Conservation (phyloP, 1,140 invertebrate species). For the Ephestia elutella region DNA sequence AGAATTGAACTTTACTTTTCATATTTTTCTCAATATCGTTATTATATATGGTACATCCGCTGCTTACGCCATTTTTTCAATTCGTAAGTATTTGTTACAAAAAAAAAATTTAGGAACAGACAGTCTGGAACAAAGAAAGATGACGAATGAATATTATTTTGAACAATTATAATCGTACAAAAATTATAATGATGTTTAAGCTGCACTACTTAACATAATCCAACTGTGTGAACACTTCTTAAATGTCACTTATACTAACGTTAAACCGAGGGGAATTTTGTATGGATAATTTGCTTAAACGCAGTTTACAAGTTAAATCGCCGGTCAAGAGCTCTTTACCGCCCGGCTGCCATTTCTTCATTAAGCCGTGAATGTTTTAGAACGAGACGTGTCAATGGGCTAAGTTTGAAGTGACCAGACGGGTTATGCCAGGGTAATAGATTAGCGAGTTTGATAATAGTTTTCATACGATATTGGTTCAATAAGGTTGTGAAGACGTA, state of each 20-base stretch:
- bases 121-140: too few relatives aligned
- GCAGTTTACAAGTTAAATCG: conserved; percentile 38
- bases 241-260: conserved; percentile 23
- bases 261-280: conserved; percentile 32
- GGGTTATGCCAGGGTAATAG: background rate
- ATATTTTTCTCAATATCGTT: too few relatives aligned
- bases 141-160: too few relatives aligned
- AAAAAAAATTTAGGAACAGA: too few relatives aligned
- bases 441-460: conserved; percentile 12
- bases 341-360: conserved; percentile 43
- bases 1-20: too few relatives aligned
- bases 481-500: background rate
- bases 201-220: too few relatives aligned
- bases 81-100: too few relatives aligned
- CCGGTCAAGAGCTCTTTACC: conserved; percentile 31
- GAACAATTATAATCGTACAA: too few relatives aligned
- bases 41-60: too few relatives aligned
- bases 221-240: background rate
- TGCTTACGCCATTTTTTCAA: too few relatives aligned
- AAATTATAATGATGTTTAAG: too few relatives aligned
- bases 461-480: background rate
- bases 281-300: conserved; percentile 54
- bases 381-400: conserved; percentile 5
- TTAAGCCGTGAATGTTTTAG: conserved; percentile 44
- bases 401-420: conserved; percentile 1